Evolutionary conservation across 2,888 invertebrate genomes (phyloP), one percentile per base, ranked within the genome.

Genomic region (Anticlea derivata): DNA sequence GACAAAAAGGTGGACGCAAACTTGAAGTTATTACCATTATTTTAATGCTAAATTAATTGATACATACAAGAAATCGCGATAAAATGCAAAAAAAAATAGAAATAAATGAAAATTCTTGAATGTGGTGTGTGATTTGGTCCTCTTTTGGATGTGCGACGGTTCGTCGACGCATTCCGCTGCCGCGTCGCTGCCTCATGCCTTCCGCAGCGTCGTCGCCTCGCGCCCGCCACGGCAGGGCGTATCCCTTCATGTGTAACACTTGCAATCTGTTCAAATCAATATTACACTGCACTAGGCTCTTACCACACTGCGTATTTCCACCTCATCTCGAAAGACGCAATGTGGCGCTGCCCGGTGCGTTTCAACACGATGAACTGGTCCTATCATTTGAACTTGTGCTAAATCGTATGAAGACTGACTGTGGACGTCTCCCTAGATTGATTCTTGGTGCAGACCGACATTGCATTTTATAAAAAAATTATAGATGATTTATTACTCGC

Each of bases 41-140:
- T 86, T 89, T 91, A 90, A 91, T 87, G 87, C 91, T 91, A 92
- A 92, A 91, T 86, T 87, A 86, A 88, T 80, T 68, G 77, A 86
- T 81, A 84, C 80, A 82, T 60, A 47, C 48, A 75, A 80, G 80
- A 83, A 85, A 78, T 68, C 70, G 73, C 78, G 67, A 78, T 78
- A 82, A 77, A 66, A 70, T 71, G 65, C 75, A 70, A 71, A 86
- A 41, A 86, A 87, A 86, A 87, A 89, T 83, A 81, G 84, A 86
- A 91, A 88, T 88, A 90, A 90, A 89, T 75, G 74, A 82, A 84
- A 88, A 85, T 82, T 85, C 81, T 86, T 86, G 77, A 85, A 86
- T 80, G 83, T 83, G 83, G 80, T 87, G 88, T 87, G 86, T 89
- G 82, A 89, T 89, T 85, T 82, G 76, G 79, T 80, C 83, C 83